Conservation (phyloP, 2,797 vertebrate genomes). For the Crypturellus tataupa region DNA sequence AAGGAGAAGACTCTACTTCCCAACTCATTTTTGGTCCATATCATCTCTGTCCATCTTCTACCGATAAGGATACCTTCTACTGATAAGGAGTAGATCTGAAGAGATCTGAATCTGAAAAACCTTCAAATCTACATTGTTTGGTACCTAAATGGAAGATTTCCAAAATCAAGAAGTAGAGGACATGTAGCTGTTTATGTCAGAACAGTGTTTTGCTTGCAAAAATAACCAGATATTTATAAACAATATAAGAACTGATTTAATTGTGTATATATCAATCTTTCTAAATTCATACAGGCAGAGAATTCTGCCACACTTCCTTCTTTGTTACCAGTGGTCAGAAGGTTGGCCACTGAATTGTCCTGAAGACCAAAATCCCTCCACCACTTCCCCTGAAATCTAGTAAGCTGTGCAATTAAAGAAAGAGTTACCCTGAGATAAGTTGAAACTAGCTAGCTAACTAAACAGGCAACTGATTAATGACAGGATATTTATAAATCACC, state of each 20-base stretch:
- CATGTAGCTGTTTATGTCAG: neutral
- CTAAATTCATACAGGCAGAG: neutral
- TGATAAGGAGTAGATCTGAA: neutral
- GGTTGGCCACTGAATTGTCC: neutral
- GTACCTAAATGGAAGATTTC: neutral
- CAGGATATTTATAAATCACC: neutral
- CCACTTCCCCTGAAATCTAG: neutral
- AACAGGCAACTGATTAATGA: neutral
- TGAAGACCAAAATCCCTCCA: neutral
- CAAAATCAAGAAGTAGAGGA: neutral
- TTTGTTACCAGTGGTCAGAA: neutral
- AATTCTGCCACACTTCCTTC: neutral
- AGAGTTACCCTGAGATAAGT: neutral
- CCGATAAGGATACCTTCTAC: fast-evolving
- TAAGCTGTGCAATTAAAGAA: neutral
- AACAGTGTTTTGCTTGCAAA: neutral
- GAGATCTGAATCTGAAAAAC: neutral
- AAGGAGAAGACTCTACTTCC: neutral
- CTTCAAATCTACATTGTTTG: neutral
- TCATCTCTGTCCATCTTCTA: neutral
- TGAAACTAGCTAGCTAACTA: neutral
- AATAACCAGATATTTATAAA: neutral
- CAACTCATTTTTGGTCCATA: neutral
- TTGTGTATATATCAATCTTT: neutral
- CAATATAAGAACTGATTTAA: neutral